These are phyloP conservation scores for Cricetomys ansorgei DNA, from an alignment of 2,113 vertebrate species.

Conservation along the genomic window DNA sequence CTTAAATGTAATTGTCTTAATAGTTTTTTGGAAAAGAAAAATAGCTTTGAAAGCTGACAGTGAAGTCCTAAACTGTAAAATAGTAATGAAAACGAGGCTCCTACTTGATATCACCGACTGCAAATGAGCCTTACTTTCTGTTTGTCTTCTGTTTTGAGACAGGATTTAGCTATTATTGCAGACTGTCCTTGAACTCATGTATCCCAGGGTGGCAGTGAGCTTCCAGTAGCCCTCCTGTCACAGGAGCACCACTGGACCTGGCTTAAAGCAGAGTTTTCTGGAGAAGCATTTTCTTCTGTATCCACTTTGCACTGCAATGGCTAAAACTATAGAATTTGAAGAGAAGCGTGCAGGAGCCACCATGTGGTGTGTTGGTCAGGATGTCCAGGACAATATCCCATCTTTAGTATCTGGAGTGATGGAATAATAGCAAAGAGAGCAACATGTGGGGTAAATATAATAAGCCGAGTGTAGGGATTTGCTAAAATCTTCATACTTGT, in stretches of 20 bases:
- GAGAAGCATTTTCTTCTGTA: neutral
- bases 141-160: neutral
- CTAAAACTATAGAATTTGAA: neutral
- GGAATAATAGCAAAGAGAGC: neutral
- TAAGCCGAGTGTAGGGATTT: neutral
- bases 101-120: neutral
- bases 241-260: too few relatives aligned
- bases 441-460: neutral
- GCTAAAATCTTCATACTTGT: neutral
- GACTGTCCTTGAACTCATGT: neutral
- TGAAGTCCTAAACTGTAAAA: constrained; percentile 44
- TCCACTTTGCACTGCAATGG: neutral
- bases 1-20: constrained; percentile 28
- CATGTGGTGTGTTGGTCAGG: neutral
- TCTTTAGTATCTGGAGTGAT: neutral
- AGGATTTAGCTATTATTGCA: neutral
- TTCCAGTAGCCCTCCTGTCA: too few relatives aligned
- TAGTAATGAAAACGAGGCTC: neutral
- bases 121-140: neutral
- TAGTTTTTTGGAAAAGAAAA: neutral
- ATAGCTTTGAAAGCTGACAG: constrained; percentile 27
- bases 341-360: neutral
- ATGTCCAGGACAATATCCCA: too few relatives aligned
- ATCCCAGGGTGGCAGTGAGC: neutral
- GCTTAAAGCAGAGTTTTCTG: neutral